Conservation (phyloP, 2,888 invertebrate species). For the Dione vanillae region DNA sequence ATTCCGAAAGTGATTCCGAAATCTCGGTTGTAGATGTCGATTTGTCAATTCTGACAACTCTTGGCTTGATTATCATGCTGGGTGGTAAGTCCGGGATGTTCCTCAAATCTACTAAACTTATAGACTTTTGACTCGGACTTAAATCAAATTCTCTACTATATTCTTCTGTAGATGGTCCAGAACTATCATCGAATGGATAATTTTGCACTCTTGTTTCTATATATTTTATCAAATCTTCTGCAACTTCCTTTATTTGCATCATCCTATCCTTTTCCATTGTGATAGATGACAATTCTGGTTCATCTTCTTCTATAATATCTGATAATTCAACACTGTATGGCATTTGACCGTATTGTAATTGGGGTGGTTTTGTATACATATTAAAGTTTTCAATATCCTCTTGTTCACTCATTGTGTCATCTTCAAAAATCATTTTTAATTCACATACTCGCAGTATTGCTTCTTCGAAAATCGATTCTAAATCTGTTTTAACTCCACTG, state of each 20-base stretch:
- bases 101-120: constrained; percentile 75
- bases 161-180: constrained; percentile 59
- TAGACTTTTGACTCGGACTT: constrained; percentile 66
- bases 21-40: constrained; percentile 77
- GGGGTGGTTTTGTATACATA: constrained; percentile 72
- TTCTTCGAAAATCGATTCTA: constrained; percentile 72
- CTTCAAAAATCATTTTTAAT: constrained; percentile 57
- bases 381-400: constrained; percentile 75
- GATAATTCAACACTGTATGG: constrained; percentile 76
- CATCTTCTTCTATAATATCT: constrained; percentile 78
- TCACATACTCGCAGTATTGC: constrained; percentile 63
- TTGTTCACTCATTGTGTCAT: constrained; percentile 75
- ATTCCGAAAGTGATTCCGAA: constrained; percentile 69
- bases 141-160: constrained; percentile 66
- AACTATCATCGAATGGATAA: constrained; percentile 56
- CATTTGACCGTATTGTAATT: constrained; percentile 58
- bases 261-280: constrained; percentile 61
- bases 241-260: constrained; percentile 57
- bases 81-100: constrained; percentile 77
- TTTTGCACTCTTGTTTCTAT: constrained; percentile 67
- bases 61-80: constrained; percentile 74
- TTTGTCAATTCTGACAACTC: constrained; percentile 70
- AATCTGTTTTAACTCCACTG: constrained; percentile 71
- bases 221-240: constrained; percentile 67
- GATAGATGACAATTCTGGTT: constrained; percentile 70